Evolutionary conservation across 2,113 vertebrate species (phyloP), one percentile per base, ranked within the genome.

Genomic region (Oreochromis tanganicae): DNA sequence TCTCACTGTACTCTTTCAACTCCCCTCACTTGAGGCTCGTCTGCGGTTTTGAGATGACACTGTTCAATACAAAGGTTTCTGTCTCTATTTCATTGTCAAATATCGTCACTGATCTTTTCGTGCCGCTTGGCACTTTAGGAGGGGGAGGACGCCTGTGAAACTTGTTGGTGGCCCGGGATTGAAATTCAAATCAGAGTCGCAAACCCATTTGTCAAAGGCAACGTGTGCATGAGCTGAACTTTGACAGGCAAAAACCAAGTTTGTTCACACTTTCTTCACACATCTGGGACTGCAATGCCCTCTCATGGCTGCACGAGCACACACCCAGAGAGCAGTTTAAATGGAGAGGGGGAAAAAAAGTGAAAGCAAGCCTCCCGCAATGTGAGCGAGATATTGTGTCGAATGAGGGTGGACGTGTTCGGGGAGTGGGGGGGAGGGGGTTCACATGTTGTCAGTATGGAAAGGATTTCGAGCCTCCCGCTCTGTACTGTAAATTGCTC

Each of bases 251-350:
- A 82, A 89, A 85, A 71, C 19, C 66, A 93, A 92, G 92, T 94
- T 94, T 88, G 63, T 55, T 82, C 90, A 80, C 85, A 83, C 75
- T 90, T 93, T 75, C 79, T 38, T 71, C 81, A 79, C 89, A 89
- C 93, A 89, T 92, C 92, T 94, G 91, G 93, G 89, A 85, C 95
- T 91, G 94, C 88, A 38, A 94, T 94, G 95, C 95, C 95, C 95
- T 96, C 95, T 95, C 87, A 95, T 93, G 94, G 95, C 92, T 89
- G 91, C 87, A 84, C 38, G 73, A 34, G 92, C 24, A 81, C 21
- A 90, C 84, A 84, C 89, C 75, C 84, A 14, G 61, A 14, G 50
- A 87, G 82, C 36, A 78, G 24, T 61, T 87, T 66, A 27, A 91
- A 87, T 16, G 81, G 57, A 83, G 81, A 57, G 63, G 81, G 61